These are phyloP conservation scores for Ladona fulva DNA, from an alignment of 1,140 invertebrate genomes.

Conservation along the genomic window DNA sequence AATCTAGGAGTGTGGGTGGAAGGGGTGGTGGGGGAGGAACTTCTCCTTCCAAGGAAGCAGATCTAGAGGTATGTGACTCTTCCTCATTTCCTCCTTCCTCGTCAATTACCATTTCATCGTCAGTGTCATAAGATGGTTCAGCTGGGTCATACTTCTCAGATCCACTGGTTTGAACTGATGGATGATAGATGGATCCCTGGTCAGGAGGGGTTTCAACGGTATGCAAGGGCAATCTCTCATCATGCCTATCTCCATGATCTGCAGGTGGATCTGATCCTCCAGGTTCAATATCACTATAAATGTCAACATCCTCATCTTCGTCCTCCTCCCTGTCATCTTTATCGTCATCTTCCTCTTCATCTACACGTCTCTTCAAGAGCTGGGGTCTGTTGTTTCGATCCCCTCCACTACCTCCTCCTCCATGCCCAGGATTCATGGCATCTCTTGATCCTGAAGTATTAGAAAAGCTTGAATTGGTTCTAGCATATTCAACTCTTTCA, in stretches of 20 bases:
- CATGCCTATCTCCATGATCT: neutral
- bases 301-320: constrained; percentile 34
- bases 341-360: constrained; percentile 12
- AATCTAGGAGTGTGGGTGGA: neutral
- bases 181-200: constrained; percentile 18
- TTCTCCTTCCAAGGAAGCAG: constrained; percentile 16
- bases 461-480: neutral
- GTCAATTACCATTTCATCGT: constrained; percentile 25
- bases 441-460: neutral
- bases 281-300: constrained; percentile 47
- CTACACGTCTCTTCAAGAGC: constrained; percentile 35
- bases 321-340: constrained; percentile 25
- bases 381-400: constrained; percentile 68
- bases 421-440: neutral
- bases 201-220: neutral
- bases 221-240: neutral
- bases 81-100: neutral
- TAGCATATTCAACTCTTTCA: neutral
- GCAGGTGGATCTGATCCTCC: constrained; percentile 16
- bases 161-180: neutral
- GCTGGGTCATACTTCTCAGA: constrained; percentile 50
- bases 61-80: neutral
- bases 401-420: neutral
- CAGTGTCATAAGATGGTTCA: constrained; percentile 47
- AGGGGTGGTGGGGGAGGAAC: neutral